A percentile compares a stretch with the other conserved stretches of the same genome.
phyloP scores from a whole-genome alignment of 2,888 invertebrate genomes.

The Heliconius ismenius region DNA sequence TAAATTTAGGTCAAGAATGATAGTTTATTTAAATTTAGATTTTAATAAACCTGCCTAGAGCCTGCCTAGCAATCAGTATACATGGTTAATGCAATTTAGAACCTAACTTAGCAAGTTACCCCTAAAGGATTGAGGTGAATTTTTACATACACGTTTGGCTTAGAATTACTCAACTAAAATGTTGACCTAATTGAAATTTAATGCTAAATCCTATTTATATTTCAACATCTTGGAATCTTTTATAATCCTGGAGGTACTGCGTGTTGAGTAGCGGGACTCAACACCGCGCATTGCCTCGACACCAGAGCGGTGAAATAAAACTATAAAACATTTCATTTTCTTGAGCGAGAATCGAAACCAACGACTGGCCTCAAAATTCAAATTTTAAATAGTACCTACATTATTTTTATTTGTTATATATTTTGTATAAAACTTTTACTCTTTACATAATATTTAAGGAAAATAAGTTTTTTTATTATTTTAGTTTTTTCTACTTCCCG shows the following conservation, averaged over 20 bases:
- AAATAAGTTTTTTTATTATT: no score
- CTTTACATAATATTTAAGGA: no score
- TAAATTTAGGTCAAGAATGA: background rate
- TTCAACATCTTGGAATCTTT: no score
- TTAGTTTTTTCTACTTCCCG: background rate
- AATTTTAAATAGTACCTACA: no score
- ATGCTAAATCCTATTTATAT: no score
- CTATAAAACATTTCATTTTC: background rate
- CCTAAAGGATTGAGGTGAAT: background rate
- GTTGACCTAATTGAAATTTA: no score
- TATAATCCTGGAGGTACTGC: no score
- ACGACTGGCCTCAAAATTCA: no score
- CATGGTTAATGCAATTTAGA: background rate
- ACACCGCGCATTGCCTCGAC: background rate
- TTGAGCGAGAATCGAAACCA: background rate
- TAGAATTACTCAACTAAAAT: background rate
- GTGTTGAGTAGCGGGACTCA: background rate
- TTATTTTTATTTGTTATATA: no score
- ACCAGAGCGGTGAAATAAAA: background rate
- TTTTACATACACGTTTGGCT: background rate
- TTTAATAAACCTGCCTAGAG: background rate
- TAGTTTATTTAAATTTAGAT: background rate
- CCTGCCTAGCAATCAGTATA: background rate
- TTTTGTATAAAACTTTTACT: no score
- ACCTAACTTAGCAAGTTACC: background rate